phyloP scores from a whole-genome alignment of 2,113 vertebrate genomes.

The Arenaria interpres region DNA sequence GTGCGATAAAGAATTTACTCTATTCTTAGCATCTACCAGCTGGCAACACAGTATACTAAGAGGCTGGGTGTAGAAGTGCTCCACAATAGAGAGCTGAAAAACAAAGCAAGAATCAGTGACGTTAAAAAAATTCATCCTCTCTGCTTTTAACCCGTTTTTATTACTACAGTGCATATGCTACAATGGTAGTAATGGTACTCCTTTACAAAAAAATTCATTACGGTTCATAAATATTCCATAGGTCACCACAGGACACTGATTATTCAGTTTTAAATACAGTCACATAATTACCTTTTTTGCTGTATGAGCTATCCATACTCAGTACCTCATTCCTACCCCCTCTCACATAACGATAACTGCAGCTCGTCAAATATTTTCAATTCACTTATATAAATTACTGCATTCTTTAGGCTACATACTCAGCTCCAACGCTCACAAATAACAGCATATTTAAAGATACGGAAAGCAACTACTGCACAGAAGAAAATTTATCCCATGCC shows the following conservation, averaged over 20 bases:
- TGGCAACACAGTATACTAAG: constrained; percentile 90
- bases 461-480: neutral
- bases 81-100: constrained; percentile 88
- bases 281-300: neutral
- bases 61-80: constrained; percentile 91
- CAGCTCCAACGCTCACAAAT: neutral
- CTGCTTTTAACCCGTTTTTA: neutral
- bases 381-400: neutral
- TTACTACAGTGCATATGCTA: neutral
- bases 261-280: neutral
- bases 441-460: neutral
- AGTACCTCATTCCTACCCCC: neutral
- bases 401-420: neutral
- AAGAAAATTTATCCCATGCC: neutral
- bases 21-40: constrained; percentile 73
- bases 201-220: neutral
- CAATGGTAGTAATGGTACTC: neutral
- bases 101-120: constrained; percentile 22
- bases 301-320: neutral
- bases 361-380: neutral
- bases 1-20: constrained; percentile 75
- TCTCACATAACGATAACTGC: neutral
- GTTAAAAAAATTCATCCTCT: neutral
- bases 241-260: neutral
- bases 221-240: neutral